phyloP scores from a whole-genome alignment of 1,140 invertebrate species.

The Chrysomallon squamiferum region DNA sequence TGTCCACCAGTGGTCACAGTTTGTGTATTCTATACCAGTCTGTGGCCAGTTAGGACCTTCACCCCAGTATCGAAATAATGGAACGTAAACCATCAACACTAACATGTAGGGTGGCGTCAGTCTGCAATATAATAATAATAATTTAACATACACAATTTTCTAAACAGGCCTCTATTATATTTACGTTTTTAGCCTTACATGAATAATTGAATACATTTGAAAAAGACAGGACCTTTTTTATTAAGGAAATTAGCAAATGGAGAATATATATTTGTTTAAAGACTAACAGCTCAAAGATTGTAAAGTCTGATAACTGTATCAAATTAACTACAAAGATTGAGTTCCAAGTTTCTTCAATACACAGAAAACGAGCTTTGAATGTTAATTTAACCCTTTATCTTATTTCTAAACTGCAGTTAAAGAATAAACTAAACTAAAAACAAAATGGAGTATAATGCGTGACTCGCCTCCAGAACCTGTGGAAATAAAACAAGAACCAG shows the following conservation, averaged over 20 bases:
- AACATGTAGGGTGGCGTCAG: slow-evolving; percentile 52
- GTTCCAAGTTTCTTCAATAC: neutral
- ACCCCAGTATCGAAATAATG: slow-evolving; percentile 44
- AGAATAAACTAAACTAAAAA: neutral
- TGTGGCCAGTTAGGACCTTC: slow-evolving; percentile 49
- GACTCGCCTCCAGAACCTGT: slow-evolving; percentile 39
- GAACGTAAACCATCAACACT: slow-evolving; percentile 43
- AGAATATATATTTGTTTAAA: neutral
- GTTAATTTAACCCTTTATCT: neutral
- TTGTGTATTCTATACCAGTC: slow-evolving; percentile 18
- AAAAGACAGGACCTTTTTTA: neutral
- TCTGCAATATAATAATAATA: slow-evolving; percentile 27
- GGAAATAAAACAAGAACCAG: slow-evolving; percentile 39
- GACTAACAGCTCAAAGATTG: neutral
- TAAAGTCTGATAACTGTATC: neutral
- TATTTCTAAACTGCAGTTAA: neutral
- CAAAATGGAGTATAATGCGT: neutral
- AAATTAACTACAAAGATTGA: neutral
- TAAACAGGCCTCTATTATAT: neutral
- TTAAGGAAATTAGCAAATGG: neutral
- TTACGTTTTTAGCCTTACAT: neutral
- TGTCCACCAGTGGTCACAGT: slow-evolving; percentile 78
- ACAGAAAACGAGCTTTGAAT: neutral
- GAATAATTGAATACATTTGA: neutral
- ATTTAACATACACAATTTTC: neutral